These are phyloP conservation scores for Drosophila conformis DNA, from an alignment of 2,888 invertebrate genomes.

Conservation along the genomic window DNA sequence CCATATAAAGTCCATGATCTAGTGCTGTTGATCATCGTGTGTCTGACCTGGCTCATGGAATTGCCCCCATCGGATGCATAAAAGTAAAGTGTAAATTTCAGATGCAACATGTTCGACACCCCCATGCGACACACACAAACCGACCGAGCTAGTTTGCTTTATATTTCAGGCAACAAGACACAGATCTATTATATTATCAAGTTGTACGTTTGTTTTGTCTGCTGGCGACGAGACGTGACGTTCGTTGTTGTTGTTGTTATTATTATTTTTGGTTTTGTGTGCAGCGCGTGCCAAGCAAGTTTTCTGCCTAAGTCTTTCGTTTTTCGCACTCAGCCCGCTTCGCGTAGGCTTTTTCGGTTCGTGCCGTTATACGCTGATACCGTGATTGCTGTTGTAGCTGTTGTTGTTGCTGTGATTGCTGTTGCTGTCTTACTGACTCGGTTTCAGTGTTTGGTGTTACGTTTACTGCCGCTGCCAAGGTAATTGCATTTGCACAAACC, in stretches of 20 bases:
- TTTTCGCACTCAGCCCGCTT: constrained; percentile 56
- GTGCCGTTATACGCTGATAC: constrained; percentile 36
- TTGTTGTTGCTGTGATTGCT: constrained; percentile 32
- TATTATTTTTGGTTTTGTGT: constrained; percentile 2
- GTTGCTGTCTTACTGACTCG: constrained; percentile 58
- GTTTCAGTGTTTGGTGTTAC: constrained; percentile 57
- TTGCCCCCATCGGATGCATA: constrained; percentile 3
- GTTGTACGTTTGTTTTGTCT: constrained; percentile 52
- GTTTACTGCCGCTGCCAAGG: constrained; percentile 62
- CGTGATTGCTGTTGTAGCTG: constrained; percentile 30
- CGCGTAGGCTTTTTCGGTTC: constrained; percentile 50
- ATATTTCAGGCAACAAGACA: constrained; percentile 21
- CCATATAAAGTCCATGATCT: constrained; percentile 32
- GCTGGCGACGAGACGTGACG: constrained; percentile 49
- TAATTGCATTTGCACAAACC: constrained; percentile 72
- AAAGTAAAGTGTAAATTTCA: background rate
- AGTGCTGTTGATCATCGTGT: constrained; percentile 15
- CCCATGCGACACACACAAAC: constrained; percentile 33
- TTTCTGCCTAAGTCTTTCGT: constrained; percentile 63
- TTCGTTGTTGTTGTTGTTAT: constrained; percentile 21
- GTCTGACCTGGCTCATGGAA: constrained; percentile 33
- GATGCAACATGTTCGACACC: constrained; percentile 64
- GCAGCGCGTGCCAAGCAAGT: constrained; percentile 64
- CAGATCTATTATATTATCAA: constrained; percentile 59
- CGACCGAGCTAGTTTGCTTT: constrained; percentile 9